phyloP scores from a whole-genome alignment of 1,140 invertebrate species.

The Armadillidium nasatum region DNA sequence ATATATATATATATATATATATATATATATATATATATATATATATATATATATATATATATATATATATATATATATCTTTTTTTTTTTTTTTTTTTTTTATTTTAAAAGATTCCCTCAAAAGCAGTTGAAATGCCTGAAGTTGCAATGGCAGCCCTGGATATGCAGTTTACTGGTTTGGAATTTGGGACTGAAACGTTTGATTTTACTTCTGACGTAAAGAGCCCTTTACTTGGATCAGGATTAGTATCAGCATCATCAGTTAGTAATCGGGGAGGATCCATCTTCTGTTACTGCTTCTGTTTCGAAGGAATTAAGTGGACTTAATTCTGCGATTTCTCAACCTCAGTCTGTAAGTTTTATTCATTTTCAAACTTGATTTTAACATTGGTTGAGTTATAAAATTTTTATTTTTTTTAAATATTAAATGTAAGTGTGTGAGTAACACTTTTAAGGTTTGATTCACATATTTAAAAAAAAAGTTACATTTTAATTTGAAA shows the following conservation, averaged over 20 bases:
- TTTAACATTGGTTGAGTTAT: background rate
- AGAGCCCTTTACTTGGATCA: background rate
- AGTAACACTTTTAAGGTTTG: background rate
- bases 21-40: background rate
- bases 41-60: slow-evolving; percentile 3
- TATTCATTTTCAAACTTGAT: background rate
- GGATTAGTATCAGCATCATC: background rate
- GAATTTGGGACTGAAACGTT: slow-evolving; percentile 6
- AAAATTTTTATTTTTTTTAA: background rate
- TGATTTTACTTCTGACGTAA: background rate
- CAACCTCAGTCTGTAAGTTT: background rate
- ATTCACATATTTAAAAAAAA: too few relatives aligned
- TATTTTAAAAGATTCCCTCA: background rate
- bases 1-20: background rate
- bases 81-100: background rate
- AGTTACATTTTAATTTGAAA: too few relatives aligned
- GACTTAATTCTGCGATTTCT: background rate
- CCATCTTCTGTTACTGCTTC: background rate
- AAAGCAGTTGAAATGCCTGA: slow-evolving; percentile 7
- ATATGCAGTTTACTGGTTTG: background rate
- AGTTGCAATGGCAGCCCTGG: background rate
- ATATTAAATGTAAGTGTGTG: background rate
- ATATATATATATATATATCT: background rate
- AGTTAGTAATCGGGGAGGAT: background rate
- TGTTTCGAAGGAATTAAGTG: background rate